A percentile compares a stretch with the other conserved stretches of the same genome.
Evolutionary conservation across 2,797 vertebrate genomes (phyloP).

Genomic region (Syngnathus rostellatus): DNA sequence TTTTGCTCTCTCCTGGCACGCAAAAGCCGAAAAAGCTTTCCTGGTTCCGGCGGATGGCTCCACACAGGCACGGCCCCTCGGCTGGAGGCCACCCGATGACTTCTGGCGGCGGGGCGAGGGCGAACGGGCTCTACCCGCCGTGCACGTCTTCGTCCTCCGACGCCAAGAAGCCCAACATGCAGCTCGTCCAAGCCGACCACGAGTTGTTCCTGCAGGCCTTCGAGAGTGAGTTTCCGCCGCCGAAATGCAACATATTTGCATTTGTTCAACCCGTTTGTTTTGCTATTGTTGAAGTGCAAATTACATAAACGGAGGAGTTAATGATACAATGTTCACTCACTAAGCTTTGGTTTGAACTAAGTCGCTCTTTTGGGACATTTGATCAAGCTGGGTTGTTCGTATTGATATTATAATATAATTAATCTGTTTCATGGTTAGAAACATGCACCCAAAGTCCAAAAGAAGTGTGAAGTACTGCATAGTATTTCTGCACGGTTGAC

Average conservation of each 20-base stretch:
- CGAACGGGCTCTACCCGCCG: conserved; percentile 67
- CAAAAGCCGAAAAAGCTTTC: not conserved
- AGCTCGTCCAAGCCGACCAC: conserved; percentile 89
- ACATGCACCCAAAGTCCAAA: not conserved
- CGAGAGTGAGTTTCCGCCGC: conserved; percentile 79
- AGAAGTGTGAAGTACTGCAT: not conserved
- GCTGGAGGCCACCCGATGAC: conserved; percentile 50
- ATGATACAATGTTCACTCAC: not conserved
- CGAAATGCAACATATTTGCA: not conserved
- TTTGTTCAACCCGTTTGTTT: not conserved
- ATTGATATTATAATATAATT: not conserved
- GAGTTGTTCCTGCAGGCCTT: conserved; percentile 95
- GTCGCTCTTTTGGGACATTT: not conserved
- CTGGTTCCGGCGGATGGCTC: conserved; percentile 70
- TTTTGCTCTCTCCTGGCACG: conserved; percentile 15
- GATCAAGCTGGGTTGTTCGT: not conserved
- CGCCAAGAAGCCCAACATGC: conserved; percentile 86
- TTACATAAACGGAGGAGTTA: not conserved
- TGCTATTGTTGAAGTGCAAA: not conserved
- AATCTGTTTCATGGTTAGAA: not conserved
- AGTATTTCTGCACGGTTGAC: not conserved
- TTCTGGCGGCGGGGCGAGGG: conserved; percentile 49
- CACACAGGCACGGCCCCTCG: conserved; percentile 77
- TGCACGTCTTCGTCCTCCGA: conserved; percentile 44
- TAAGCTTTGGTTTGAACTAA: too few relatives aligned